Base-by-base conservation (phyloP, 2,888 invertebrate species). In the Sphaerophoria taeniata region DNA sequence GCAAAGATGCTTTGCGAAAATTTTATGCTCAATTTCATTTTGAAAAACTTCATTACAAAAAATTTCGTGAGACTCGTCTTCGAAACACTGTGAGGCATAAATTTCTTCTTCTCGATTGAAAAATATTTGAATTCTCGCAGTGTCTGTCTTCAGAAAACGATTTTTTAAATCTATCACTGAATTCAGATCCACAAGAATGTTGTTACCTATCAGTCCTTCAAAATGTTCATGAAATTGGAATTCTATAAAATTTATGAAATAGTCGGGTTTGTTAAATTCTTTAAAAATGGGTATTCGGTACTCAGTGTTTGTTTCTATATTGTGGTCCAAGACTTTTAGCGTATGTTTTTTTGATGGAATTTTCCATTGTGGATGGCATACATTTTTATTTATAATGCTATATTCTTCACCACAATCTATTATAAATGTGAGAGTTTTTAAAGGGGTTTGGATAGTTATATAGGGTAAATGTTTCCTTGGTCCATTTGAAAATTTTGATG, bases 11-110 rank as follows among this genome's bases (percentile, higher is more conserved):
- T 63, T 45, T 45, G n/a, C 47, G 47, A 63, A 63, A n/a, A 55
- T 69, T 16, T 55, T 69, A 6, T 14, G n/a, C 5, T 69, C 31
- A 43, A 69, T 45, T 43, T 43, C 55, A 31, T 14, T 7, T n/a
- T 55, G 24, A 55, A 69, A 31, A 69, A 31, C n/a, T 24, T 45
- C 55, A 31, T 49, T 55, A 69, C 55, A 47, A 55, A 55, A 69
- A 45, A 69, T 31, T 11, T 53, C 55, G 33, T 7, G 43, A 45
- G 55, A 55, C 5, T 69, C 69, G n/a, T 55, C 69, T 55, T 69
- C 53, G 24, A 11, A 55, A 45, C 55, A 55, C 11, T 55, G 16
- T 7, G 1, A 5, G 4, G 55, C 69, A 9, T 69, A 47, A 31
- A 31, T 24, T 47, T 63, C 63, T 24, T 34, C 47, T 47, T 63